phyloP scores from a whole-genome alignment of 2,888 invertebrate species.

The Cephus pulcher region DNA sequence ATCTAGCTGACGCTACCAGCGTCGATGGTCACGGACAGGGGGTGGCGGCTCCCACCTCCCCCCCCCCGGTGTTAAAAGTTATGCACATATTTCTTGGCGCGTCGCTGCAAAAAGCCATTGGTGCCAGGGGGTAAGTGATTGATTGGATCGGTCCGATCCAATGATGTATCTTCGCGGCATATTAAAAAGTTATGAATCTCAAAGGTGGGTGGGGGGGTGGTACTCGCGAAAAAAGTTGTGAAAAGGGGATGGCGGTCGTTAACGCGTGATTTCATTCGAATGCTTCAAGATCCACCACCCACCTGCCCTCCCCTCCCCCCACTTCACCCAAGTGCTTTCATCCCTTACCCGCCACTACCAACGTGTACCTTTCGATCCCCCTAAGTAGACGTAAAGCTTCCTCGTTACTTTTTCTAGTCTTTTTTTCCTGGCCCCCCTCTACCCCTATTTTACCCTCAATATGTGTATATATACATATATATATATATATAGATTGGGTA shows the following conservation, averaged over 20 bases:
- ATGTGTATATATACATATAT: no score
- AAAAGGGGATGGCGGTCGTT: neutral
- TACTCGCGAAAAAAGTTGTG: neutral
- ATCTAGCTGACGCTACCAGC: neutral
- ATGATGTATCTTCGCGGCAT: neutral
- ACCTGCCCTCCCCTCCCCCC: neutral
- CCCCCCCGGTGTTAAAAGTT: neutral
- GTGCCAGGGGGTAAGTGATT: neutral
- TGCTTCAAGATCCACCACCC: neutral
- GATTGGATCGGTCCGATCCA: neutral
- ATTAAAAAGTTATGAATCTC: neutral
- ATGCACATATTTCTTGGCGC: slow-evolving; percentile 4
- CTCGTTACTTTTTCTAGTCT: neutral
- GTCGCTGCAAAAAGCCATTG: slow-evolving; percentile 1
- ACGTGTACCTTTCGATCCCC: neutral
- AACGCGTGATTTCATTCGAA: slow-evolving; percentile 4
- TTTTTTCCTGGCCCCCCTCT: no score
- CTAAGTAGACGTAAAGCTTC: neutral
- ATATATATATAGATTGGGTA: no score
- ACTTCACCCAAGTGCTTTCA: neutral
- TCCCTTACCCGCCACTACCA: neutral
- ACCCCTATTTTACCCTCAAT: neutral
- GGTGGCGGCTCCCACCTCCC: no score
- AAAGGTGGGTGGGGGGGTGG: neutral
- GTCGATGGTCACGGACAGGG: neutral